Base-by-base conservation (phyloP, 2,888 invertebrate species). In the Auanema freiburgensis region DNA sequence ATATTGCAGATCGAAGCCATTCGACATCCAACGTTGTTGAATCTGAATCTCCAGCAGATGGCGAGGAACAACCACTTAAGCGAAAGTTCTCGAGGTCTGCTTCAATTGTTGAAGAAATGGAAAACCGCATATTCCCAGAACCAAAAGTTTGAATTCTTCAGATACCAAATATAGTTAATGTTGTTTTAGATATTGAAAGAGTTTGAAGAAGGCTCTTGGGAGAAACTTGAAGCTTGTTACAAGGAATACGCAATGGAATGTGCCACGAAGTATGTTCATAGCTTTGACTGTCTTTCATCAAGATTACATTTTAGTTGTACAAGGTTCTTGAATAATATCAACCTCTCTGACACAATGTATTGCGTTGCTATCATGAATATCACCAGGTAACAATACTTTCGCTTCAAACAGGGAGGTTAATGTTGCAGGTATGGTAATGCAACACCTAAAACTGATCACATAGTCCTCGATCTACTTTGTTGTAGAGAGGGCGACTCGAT, bases 101-200 rank as follows among this genome's bases (percentile, higher is more conserved):
- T 10, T 77, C 78, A 21, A 78, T 78, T 33, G 74, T 78, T 2
- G 73, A 76, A 52, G 76, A 76, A 55, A 74, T 78, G 71, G 78
- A 78, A 58, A 75, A 67, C 58, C 67, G 75, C 33, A 71, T 72
- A 5, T 63, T 77, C 21, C 77, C 77, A 6, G 65, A 65, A 43
- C 66, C 74, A 4, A 65, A 56, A 33, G 68, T 70, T 12, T 11
- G 18, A n/a, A 21, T n/a, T n/a, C 25, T 23, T 41, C 21, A 10
- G 33, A 16, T 44, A 14, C 33, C 25, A 51, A 14, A 51, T 14
- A 14, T n/a, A n/a, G n/a, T n/a, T n/a, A n/a, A n/a, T n/a, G 10
- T 5, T 46, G n/a, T 43, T 46, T 58, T 12, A 67, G 57, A 46
- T 73, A 14, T 65, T 68, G 63, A 73, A 73, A 59, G 73, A 73